Evolutionary conservation across 2,797 vertebrate species (phyloP), one percentile per base, ranked within the genome.

Genomic region (Cuculus canorus): DNA sequence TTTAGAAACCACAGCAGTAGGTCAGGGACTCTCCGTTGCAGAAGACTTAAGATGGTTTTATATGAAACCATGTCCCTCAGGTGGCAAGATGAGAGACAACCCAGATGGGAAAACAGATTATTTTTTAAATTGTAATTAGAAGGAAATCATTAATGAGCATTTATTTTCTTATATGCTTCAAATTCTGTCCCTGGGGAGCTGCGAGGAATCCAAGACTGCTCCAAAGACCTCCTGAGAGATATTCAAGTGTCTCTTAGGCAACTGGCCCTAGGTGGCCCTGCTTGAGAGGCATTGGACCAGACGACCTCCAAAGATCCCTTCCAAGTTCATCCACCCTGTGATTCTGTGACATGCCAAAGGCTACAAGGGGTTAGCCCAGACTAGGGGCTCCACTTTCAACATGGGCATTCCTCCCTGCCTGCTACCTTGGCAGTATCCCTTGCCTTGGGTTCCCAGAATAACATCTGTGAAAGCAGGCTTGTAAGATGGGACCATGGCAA

Each of bases 1-100:
- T 91, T 95, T 88, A 86, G 87, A 23, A 86, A 56, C 81, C 27
- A 83, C 71, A 75, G 64, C 39, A 88, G 82, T 54, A 90, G 41
- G 32, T 35, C 66, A 92, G 63, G 65, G 73, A 69, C 35, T 27
- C 11, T n/a, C 64, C 93, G 66, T 75, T 85, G 90, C 45, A 63
- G 71, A 61, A 57, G 22, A 91, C 66, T 78, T 78, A 66, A 80
- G 5, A 88, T 10, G 8, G 13, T 57, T 77, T 57, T 59, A 13
- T 37, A 64, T 1, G 5, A 71, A 82, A 82, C 5, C 1, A 45
- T 12, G 8, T 61, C 23, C 30, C 19, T 81, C 47, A 56, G 23
- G 5, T 77, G 57, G 7, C 56, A 93, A 76, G 23, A 5, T 61
- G 48, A 47, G 17, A 57, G 12, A 69, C 14, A 82, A 79, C 10